Conservation (phyloP, 2,113 vertebrate genomes). For the Pollachius pollachius region DNA sequence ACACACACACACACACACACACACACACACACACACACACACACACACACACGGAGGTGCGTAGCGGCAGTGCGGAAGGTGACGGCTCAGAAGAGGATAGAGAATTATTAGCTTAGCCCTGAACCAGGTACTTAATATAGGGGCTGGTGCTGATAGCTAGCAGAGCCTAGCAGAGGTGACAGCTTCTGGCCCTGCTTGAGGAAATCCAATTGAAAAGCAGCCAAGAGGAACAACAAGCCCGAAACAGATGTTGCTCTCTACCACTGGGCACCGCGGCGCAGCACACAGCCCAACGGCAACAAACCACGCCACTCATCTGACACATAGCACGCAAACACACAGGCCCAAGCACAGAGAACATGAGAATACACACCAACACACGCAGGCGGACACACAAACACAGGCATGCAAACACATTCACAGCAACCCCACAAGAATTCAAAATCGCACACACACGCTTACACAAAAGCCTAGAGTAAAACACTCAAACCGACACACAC, state of each 20-base stretch:
- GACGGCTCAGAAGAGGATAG: slow-evolving; percentile 92
- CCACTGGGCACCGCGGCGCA: slow-evolving; percentile 63
- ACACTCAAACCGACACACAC: no score
- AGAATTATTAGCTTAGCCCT: slow-evolving; percentile 99
- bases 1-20: slow-evolving; percentile 33
- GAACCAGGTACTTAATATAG: slow-evolving; percentile 98
- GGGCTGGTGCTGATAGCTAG: slow-evolving; percentile 93
- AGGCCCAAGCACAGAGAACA: not conserved
- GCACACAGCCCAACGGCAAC: slow-evolving; percentile 59
- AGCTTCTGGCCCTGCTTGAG: slow-evolving; percentile 96
- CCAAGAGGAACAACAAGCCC: slow-evolving; percentile 96
- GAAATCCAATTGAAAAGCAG: slow-evolving; percentile 99
- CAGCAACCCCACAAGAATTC: no score
- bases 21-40: slow-evolving; percentile 35
- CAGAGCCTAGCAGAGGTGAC: slow-evolving; percentile 97
- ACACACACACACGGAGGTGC: slow-evolving; percentile 37
- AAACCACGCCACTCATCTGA: slow-evolving; percentile 53
- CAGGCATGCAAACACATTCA: not conserved
- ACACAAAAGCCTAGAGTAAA: not conserved
- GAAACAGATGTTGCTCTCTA: slow-evolving; percentile 94
- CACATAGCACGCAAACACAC: slow-evolving; percentile 38
- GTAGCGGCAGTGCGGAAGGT: slow-evolving; percentile 58
- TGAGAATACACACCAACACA: slow-evolving; percentile 3
- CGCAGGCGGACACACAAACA: not conserved
- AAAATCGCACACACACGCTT: not conserved